Percentiles rank a stretch among this genome's conserved stretches.
Evolutionary conservation across 2,888 invertebrate genomes (phyloP).

Genomic region (Stenodera caucasica): DNA sequence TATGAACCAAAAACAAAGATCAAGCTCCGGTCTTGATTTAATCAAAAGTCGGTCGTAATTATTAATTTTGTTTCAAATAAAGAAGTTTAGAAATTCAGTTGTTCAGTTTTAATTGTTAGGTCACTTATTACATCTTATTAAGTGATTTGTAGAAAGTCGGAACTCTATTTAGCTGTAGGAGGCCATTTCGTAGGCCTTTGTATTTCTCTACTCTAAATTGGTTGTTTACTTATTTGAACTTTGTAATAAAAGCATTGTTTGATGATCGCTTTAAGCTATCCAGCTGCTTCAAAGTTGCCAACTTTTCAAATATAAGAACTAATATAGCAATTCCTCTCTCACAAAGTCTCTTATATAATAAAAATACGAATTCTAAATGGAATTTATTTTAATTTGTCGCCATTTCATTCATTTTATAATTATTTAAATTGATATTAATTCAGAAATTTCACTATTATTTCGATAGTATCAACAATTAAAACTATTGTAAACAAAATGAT

Average conservation of each 20-base stretch:
- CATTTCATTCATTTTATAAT: too few species aligned
- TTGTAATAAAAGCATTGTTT: conserved; percentile 32
- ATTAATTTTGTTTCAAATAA: neutral
- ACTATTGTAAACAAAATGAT: neutral
- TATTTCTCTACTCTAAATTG: conserved; percentile 28
- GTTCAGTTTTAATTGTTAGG: conserved; percentile 19
- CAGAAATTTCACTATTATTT: too few species aligned
- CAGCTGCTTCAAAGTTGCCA: conserved; percentile 18
- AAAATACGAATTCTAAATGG: neutral
- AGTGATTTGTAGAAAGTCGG: conserved; percentile 19
- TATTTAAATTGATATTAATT: too few species aligned
- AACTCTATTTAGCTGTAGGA: conserved; percentile 22
- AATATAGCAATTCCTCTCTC: conserved; percentile 12
- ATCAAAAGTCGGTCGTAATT: conserved; percentile 3
- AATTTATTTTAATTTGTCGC: neutral
- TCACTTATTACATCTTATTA: conserved; percentile 28
- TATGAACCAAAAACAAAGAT: neutral
- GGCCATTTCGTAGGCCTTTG: conserved; percentile 24
- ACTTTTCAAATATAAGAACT: conserved; percentile 24
- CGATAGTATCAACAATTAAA: neutral
- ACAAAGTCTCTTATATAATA: neutral
- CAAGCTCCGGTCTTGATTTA: neutral
- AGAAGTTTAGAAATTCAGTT: neutral
- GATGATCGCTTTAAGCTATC: conserved; percentile 23
- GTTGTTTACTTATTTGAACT: conserved; percentile 32